Percentiles rank a stretch among this genome's conserved stretches.
Evolutionary conservation across 2,797 vertebrate species (phyloP).

Genomic region (Urocyon cinereoargenteus): DNA sequence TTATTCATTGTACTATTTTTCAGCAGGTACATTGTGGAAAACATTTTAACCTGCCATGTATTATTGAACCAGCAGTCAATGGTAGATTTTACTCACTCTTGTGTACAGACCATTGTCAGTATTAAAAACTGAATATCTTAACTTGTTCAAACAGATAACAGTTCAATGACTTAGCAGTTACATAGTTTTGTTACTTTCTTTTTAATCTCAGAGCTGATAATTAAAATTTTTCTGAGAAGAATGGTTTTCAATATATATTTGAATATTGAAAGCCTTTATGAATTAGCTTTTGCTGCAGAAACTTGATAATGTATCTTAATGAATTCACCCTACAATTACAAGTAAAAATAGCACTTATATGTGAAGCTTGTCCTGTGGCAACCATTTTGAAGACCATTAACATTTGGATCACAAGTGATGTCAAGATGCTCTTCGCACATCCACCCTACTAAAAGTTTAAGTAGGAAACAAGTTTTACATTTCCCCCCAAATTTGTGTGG

Average conservation of each 20-base stretch:
- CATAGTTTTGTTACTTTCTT: neutral
- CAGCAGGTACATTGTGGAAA: neutral
- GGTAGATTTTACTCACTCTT: neutral
- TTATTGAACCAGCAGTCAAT: neutral
- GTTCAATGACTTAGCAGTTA: neutral
- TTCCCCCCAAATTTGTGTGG: neutral
- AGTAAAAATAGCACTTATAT: neutral
- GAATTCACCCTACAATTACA: slow-evolving; percentile 1
- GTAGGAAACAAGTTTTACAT: neutral
- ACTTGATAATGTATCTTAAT: slow-evolving; percentile 26
- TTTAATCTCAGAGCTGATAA: neutral
- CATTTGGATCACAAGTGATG: neutral
- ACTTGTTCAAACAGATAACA: neutral
- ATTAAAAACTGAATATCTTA: neutral
- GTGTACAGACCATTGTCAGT: neutral
- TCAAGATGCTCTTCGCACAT: neutral
- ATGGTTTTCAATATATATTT: neutral
- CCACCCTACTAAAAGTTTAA: neutral
- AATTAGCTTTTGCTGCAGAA: neutral
- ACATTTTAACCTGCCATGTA: neutral
- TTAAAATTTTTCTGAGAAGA: neutral
- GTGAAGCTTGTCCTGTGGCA: neutral
- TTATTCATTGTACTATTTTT: neutral
- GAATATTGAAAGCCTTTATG: neutral
- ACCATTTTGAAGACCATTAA: neutral